These are phyloP conservation scores for Bryconaethiops microstoma DNA, from an alignment of 2,797 vertebrate genomes.

Conservation along the genomic window DNA sequence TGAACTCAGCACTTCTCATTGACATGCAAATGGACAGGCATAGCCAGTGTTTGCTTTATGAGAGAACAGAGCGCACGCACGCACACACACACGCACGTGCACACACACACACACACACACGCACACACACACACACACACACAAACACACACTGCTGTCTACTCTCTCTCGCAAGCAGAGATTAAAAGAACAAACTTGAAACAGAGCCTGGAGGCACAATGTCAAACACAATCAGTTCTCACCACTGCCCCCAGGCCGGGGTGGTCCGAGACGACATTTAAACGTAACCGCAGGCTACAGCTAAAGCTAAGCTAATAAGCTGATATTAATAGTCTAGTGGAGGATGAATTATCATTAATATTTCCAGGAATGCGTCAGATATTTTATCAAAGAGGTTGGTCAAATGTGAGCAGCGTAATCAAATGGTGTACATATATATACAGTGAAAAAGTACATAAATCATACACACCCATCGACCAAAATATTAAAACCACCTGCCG, in stretches of 20 bases:
- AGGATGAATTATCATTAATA: not conserved
- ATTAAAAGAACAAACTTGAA: conserved; percentile 35
- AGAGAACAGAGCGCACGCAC: conserved; percentile 27
- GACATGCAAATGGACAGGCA: conserved; percentile 45
- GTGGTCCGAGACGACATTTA: not conserved
- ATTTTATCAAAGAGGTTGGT: too few species aligned
- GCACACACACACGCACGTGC: conserved; percentile 34
- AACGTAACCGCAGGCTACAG: not conserved
- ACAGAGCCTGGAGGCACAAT: conserved; percentile 39
- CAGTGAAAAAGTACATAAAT: too few species aligned
- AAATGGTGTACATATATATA: too few species aligned
- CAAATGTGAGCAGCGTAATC: too few species aligned
- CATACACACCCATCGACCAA: too few species aligned
- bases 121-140: too few species aligned
- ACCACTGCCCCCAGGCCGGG: conserved; percentile 29
- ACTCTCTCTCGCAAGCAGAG: too few species aligned
- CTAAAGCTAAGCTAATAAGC: not conserved
- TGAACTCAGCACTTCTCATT: conserved; percentile 48
- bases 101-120: too few species aligned
- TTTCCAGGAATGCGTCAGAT: too few species aligned
- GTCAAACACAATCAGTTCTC: conserved; percentile 45
- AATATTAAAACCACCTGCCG: too few species aligned
- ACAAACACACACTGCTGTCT: too few species aligned
- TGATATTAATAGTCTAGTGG: not conserved
- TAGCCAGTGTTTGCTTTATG: conserved; percentile 6